A percentile compares a stretch with the other conserved stretches of the same genome.
Evolutionary conservation across 2,797 vertebrate genomes (phyloP).

Genomic region (Rhodeus uyekii): DNA sequence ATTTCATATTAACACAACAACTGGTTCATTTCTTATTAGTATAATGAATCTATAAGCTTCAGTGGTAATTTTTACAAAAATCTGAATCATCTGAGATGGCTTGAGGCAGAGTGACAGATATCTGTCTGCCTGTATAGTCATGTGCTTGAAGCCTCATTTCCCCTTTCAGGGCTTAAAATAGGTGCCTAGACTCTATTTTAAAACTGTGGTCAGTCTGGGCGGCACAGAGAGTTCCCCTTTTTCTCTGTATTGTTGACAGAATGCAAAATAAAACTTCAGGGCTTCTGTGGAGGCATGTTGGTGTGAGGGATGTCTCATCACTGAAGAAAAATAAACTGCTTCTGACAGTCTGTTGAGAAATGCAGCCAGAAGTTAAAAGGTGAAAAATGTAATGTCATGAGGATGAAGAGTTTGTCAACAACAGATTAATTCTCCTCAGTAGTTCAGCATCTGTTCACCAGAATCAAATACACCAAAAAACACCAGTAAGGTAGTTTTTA

Average conservation of each 20-base stretch:
- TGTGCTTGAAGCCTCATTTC: constrained; percentile 62
- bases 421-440: constrained; percentile 8
- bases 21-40: background rate
- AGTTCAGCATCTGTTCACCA: constrained; percentile 25
- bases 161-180: constrained; percentile 62
- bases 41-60: background rate
- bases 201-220: constrained; percentile 53
- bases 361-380: constrained; percentile 27
- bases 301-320: constrained; percentile 33
- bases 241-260: constrained; percentile 58
- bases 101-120: constrained; percentile 55
- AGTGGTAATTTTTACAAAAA: constrained; percentile 5
- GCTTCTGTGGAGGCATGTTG: constrained; percentile 35
- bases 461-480: constrained; percentile 14
- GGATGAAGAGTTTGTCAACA: constrained; percentile 24
- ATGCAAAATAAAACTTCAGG: constrained; percentile 35
- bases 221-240: constrained; percentile 64
- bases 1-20: background rate
- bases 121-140: constrained; percentile 55
- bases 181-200: constrained; percentile 65
- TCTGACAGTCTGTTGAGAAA: constrained; percentile 26
- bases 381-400: constrained; percentile 19
- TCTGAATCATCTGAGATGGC: background rate
- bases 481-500: background rate
- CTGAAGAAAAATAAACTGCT: constrained; percentile 15